Percentiles rank a stretch among this genome's conserved stretches.
Evolutionary conservation across 2,888 invertebrate genomes (phyloP).

Genomic region (Idaea dimidiata): DNA sequence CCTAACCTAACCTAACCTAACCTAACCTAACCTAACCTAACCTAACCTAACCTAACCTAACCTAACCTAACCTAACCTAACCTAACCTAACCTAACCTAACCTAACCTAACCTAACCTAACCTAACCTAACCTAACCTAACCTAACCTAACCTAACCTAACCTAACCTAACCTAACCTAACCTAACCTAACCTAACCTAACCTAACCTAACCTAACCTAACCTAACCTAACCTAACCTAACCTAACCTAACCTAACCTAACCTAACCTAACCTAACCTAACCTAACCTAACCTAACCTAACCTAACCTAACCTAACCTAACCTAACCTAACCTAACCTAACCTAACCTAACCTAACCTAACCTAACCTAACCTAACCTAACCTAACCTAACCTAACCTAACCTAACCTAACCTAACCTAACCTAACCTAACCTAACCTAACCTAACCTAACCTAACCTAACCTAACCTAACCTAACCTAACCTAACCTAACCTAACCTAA

Average conservation of each 20-base stretch:
- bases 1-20: conserved; percentile 24
- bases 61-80: conserved; percentile 23
- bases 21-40: conserved; percentile 23
- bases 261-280: neutral
- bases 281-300: neutral
- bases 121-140: conserved; percentile 16
- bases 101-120: conserved; percentile 16
- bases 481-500: conserved; percentile 38
- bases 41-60: conserved; percentile 25
- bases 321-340: conserved; percentile 11
- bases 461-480: conserved; percentile 36
- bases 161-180: conserved; percentile 16
- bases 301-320: conserved; percentile 3
- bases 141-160: conserved; percentile 16
- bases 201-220: conserved; percentile 16
- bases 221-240: conserved; percentile 9
- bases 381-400: conserved; percentile 21
- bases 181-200: conserved; percentile 16
- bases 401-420: conserved; percentile 28
- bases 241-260: neutral
- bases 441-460: conserved; percentile 32
- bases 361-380: conserved; percentile 11
- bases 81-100: conserved; percentile 17
- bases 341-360: conserved; percentile 11
- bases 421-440: conserved; percentile 29